These are phyloP conservation scores for Teleogryllus occipitalis DNA, from an alignment of 1,140 invertebrate genomes.

Conservation along the genomic window DNA sequence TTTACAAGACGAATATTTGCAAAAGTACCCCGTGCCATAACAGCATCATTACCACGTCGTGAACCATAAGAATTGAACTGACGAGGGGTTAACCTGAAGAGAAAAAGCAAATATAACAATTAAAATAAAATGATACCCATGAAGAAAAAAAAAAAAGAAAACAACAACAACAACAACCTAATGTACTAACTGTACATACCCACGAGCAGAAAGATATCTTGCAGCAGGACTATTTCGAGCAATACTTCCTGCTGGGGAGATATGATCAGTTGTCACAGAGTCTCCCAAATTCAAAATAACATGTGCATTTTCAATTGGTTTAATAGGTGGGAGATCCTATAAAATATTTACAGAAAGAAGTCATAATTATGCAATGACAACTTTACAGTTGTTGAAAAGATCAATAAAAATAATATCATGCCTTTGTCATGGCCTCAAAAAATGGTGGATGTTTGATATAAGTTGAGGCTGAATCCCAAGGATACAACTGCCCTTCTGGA, in stretches of 20 bases:
- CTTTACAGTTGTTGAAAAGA: background rate
- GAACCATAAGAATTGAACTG: conserved; percentile 99
- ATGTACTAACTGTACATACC: conserved; percentile 42
- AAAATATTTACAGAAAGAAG: conserved; percentile 20
- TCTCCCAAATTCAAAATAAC: conserved; percentile 85
- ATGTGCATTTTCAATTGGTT: conserved; percentile 55
- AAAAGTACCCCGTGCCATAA: conserved; percentile 96
- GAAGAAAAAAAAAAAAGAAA: too few relatives aligned
- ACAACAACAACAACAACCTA: too few relatives aligned
- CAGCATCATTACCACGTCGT: conserved; percentile 88
- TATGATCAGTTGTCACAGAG: conserved; percentile 97
- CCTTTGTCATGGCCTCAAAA: conserved; percentile 77
- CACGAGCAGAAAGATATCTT: conserved; percentile 66
- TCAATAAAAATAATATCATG: conserved; percentile 29
- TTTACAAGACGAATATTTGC: conserved; percentile 96
- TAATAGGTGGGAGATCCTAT: conserved; percentile 46
- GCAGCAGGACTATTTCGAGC: conserved; percentile 90
- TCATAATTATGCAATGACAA: background rate
- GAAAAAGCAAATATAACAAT: too few relatives aligned
- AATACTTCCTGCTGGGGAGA: conserved; percentile 96
- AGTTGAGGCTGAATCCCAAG: conserved; percentile 84
- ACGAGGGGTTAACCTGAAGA: conserved; percentile 66
- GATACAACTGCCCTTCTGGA: conserved; percentile 76
- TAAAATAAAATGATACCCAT: too few relatives aligned
- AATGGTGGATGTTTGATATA: conserved; percentile 98